Base-by-base conservation (phyloP, 37 sponge, comb jelly and placozoan genomes). In the Hormiphora californensis region DNA sequence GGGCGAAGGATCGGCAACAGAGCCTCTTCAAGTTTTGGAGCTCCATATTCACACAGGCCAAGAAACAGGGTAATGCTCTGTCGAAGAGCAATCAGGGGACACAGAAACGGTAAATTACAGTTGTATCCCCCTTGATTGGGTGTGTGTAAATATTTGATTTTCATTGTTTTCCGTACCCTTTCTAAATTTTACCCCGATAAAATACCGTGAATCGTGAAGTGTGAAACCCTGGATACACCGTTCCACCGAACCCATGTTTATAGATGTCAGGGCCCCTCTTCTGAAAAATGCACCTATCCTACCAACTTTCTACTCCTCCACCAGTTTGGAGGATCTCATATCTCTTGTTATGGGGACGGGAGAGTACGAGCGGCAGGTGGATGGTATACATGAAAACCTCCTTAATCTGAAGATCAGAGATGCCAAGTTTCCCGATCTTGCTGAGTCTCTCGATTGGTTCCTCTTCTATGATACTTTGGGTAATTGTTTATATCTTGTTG, bases 11-110 rank as follows among this genome's bases (percentile, higher is more conserved):
- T 86, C 87, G 92, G 34, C 94, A 98, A 86, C 89, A 88, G 86
- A 93, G 90, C 39, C 88, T 98, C 0, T 94, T 98, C 63, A 89
- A 91, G 25, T 87, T 98, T 0, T 98, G 99, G 99, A 94, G 95
- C 23, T n/a, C 27, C 23, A 73, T 73, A 39, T 32, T 73, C 36
- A 73, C 81, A 11, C 81, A 43, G 22, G 46, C 81, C 25, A 73
- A 73, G 25, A 40, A 43, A 21, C 40, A 73, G 44, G 81, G 81
- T 43, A 73, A 28, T 36, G 81, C 81, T 40, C 81, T 73, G 28
- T n/a, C n/a, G n/a, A n/a, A n/a, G n/a, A n/a, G n/a, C n/a, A n/a
- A n/a, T n/a, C n/a, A n/a, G n/a, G n/a, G n/a, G n/a, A n/a, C n/a
- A n/a, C n/a, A n/a, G n/a, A n/a, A n/a, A n/a, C n/a, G n/a, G n/a